A percentile compares a stretch with the other conserved stretches of the same genome.
Evolutionary conservation across 2,113 vertebrate genomes (phyloP).

Genomic region (Gymnocephalus cernua): DNA sequence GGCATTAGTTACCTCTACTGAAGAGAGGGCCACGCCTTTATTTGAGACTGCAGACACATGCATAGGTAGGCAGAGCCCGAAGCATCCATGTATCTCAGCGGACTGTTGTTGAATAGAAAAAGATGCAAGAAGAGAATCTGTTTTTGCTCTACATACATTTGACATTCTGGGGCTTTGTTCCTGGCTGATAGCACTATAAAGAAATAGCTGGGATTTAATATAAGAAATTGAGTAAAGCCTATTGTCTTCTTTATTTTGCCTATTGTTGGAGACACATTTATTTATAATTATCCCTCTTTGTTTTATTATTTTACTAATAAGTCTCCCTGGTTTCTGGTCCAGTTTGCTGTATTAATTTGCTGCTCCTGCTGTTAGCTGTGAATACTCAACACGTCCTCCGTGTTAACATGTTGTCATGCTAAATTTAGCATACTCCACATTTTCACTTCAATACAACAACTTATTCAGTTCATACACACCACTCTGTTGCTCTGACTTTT

Average conservation of each 20-base stretch:
- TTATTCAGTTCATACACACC: neutral
- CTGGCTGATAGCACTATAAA: neutral
- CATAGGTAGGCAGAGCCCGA: neutral
- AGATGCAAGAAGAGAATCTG: neutral
- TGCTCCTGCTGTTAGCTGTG: neutral
- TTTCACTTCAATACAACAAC: neutral
- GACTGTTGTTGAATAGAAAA: neutral
- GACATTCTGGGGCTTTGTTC: neutral
- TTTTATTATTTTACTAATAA: neutral
- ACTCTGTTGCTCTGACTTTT: neutral
- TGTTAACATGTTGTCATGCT: slow-evolving; percentile 21
- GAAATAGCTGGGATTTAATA: neutral
- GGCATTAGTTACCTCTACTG: neutral
- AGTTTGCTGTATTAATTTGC: neutral
- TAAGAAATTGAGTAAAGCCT: neutral
- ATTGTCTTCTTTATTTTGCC: neutral
- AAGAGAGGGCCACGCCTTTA: neutral
- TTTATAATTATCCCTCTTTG: neutral
- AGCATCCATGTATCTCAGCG: neutral
- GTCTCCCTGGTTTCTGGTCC: neutral
- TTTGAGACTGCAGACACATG: neutral
- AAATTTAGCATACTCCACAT: slow-evolving; percentile 24
- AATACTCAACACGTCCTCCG: neutral
- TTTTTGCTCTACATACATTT: neutral
- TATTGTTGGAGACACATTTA: neutral